Percentiles rank a stretch among this genome's conserved stretches.
Conservation (phyloP, 2,113 vertebrate genomes). For the Alectura lathami region DNA sequence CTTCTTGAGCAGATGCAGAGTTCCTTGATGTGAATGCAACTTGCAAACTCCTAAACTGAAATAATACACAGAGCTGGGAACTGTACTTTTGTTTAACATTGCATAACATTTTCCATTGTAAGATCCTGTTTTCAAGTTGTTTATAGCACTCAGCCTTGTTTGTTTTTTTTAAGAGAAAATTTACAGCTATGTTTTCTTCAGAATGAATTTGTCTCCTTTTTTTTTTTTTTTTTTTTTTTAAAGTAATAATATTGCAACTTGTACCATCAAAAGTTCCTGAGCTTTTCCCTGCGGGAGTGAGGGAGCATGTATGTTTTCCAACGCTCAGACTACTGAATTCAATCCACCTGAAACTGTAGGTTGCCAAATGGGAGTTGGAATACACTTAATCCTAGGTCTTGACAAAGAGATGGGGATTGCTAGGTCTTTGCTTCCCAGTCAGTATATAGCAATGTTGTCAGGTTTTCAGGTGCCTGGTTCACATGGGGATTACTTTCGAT, state of each 20-base stretch:
- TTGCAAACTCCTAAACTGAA: background rate
- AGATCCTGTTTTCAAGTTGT: background rate
- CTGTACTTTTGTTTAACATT: background rate
- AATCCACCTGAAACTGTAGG: background rate
- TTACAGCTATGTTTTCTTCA: background rate
- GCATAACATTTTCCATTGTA: background rate
- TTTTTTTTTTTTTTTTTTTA: background rate
- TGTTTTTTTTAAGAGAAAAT: background rate
- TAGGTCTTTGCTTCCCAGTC: background rate
- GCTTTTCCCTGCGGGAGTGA: background rate
- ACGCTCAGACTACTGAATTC: background rate
- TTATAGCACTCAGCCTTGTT: background rate
- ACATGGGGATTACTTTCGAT: background rate
- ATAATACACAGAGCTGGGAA: background rate
- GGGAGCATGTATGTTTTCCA: background rate
- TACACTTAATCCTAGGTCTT: background rate
- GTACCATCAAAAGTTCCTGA: background rate
- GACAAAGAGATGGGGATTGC: background rate
- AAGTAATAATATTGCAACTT: background rate
- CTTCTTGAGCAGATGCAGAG: background rate
- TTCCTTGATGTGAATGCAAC: background rate
- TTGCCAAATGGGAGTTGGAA: background rate
- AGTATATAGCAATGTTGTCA: background rate
- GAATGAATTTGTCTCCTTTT: background rate
- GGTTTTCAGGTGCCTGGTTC: background rate